phyloP scores from a whole-genome alignment of 2,888 invertebrate species.

The Philereme transversata region DNA sequence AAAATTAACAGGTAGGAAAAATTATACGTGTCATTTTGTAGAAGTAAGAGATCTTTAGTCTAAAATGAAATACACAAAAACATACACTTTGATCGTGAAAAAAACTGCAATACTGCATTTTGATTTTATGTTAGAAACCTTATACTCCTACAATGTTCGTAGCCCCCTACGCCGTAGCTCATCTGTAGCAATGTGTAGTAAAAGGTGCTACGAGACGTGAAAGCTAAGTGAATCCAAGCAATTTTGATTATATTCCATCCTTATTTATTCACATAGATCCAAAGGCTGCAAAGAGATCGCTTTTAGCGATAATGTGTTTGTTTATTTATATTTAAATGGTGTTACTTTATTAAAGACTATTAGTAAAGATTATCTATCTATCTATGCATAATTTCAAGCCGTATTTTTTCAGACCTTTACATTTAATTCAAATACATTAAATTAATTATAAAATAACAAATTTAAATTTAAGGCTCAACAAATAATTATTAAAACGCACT shows the following conservation, averaged over 20 bases:
- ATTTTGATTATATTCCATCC: not conserved
- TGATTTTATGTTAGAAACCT: not conserved
- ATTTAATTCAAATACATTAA: no score
- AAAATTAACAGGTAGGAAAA: slow-evolving; percentile 5
- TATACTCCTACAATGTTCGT: not conserved
- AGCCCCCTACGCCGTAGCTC: slow-evolving; percentile 38
- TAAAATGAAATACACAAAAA: not conserved
- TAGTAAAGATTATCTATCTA: no score
- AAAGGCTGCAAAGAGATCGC: no score
- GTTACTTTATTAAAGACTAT: no score
- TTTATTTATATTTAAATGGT: no score
- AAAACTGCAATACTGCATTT: not conserved
- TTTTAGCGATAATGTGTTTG: no score
- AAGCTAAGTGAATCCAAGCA: not conserved
- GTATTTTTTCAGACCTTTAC: no score
- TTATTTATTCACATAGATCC: no score
- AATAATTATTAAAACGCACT: no score
- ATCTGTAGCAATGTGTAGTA: slow-evolving; percentile 14
- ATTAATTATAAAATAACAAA: no score
- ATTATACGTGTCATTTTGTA: not conserved
- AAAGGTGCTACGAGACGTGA: not conserved
- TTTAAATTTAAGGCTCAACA: no score
- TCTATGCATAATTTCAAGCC: no score
- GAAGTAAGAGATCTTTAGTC: not conserved
- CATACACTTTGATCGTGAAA: not conserved